A percentile compares a stretch with the other conserved stretches of the same genome.
phyloP scores from a whole-genome alignment of 2,797 vertebrate genomes.

The Dromococcyx pavoninus region DNA sequence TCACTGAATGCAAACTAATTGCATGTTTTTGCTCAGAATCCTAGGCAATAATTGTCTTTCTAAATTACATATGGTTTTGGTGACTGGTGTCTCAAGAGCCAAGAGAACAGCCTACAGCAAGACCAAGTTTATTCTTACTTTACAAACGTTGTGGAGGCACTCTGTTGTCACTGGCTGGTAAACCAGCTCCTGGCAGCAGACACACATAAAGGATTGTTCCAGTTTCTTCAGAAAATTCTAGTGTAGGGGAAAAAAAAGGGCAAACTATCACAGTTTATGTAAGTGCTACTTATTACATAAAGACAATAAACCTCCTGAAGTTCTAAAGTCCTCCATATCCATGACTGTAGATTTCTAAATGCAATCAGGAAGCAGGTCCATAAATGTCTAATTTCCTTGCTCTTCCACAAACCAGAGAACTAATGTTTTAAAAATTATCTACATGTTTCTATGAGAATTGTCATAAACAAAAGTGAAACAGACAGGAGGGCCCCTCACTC shows the following conservation, averaged over 20 bases:
- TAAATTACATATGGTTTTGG: not conserved
- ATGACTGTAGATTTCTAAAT: not conserved
- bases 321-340: not conserved
- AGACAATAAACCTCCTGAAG: not conserved
- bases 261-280: not conserved
- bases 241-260: constrained; percentile 30
- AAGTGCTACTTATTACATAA: not conserved
- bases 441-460: not conserved
- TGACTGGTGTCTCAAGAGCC: not conserved
- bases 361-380: not conserved
- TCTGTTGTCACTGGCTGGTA: constrained; percentile 95
- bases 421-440: not conserved
- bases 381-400: not conserved
- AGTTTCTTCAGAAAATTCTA: constrained; percentile 97
- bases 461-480: not conserved
- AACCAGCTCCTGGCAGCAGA: constrained; percentile 98
- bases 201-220: constrained; percentile 98
- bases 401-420: not conserved
- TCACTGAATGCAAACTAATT: not conserved
- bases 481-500: not conserved
- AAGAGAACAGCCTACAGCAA: not conserved
- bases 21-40: not conserved
- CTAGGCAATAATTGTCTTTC: not conserved
- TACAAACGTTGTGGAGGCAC: constrained; percentile 97
- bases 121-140: constrained; percentile 78